Conservation (phyloP, 2,888 invertebrate species). For the Orchestes rusci region DNA sequence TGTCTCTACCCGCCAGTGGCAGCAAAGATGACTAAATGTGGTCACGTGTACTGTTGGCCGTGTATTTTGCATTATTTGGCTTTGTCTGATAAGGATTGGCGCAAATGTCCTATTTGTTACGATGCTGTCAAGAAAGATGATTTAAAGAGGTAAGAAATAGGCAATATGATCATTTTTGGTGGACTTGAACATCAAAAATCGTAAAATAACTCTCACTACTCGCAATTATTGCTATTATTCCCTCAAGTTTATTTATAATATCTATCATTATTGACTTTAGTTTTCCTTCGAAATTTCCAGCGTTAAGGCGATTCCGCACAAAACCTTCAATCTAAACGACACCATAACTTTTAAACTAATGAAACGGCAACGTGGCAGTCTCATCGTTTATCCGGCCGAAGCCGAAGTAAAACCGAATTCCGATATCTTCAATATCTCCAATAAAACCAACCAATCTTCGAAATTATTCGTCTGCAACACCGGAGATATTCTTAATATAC, state of each 20-base stretch:
- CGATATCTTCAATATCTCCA: slow-evolving; percentile 45
- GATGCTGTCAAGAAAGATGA: slow-evolving; percentile 73
- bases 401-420: slow-evolving; percentile 33
- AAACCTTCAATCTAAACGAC: slow-evolving; percentile 55
- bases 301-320: slow-evolving; percentile 52
- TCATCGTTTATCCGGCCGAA: slow-evolving; percentile 50
- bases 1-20: slow-evolving; percentile 82
- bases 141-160: slow-evolving; percentile 62
- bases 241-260: too few relatives aligned
- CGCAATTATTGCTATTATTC: too few relatives aligned
- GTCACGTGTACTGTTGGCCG: slow-evolving; percentile 94
- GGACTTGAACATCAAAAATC: too few relatives aligned
- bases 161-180: too few relatives aligned
- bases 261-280: too few relatives aligned
- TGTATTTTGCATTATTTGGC: slow-evolving; percentile 90
- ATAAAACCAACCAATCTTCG: slow-evolving; percentile 54
- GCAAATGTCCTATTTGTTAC: slow-evolving; percentile 90
- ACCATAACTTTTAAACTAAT: slow-evolving; percentile 74
- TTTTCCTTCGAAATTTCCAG: too few relatives aligned
- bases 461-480: slow-evolving; percentile 70
- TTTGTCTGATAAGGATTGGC: slow-evolving; percentile 72
- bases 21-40: slow-evolving; percentile 89
- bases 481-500: slow-evolving; percentile 61
- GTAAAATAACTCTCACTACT: too few relatives aligned
- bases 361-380: slow-evolving; percentile 51